Percentiles rank a stretch among this genome's conserved stretches.
Evolutionary conservation across 2,888 invertebrate species (phyloP).

Genomic region (Neoitamus cyanurus): DNA sequence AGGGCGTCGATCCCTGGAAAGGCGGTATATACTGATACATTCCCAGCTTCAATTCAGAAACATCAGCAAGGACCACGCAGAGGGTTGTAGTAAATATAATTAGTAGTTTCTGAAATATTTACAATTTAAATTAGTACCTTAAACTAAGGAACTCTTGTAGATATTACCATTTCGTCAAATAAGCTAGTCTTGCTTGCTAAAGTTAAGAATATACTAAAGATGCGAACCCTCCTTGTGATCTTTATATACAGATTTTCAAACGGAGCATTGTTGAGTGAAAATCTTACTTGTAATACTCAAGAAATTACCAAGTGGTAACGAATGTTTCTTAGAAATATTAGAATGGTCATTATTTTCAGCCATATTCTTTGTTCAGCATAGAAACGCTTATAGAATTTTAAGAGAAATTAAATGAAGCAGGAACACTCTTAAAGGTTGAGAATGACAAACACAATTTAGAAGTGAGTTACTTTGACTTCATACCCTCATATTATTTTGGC

Average conservation of each 20-base stretch:
- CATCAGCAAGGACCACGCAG: neutral
- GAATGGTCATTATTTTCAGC: neutral
- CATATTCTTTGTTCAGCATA: neutral
- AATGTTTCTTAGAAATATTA: neutral
- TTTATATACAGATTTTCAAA: neutral
- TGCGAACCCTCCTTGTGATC: neutral
- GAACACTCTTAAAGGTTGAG: neutral
- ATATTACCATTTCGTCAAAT: neutral
- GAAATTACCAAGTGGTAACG: neutral
- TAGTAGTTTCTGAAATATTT: neutral
- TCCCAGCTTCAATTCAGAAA: neutral
- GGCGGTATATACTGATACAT: constrained; percentile 27
- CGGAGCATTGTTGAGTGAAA: neutral
- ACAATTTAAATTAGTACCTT: neutral
- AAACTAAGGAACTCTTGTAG: neutral
- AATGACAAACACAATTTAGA: neutral
- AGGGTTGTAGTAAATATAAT: neutral
- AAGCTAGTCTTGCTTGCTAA: neutral
- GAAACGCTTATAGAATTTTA: neutral
- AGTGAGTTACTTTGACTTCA: neutral
- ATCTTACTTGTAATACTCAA: neutral
- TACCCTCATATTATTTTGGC: neutral
- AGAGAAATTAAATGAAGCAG: neutral
- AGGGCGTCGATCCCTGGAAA: neutral
- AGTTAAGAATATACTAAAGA: neutral